These are phyloP conservation scores for Petrocephalus schoutedeni DNA, from an alignment of 2,797 vertebrate species.

Conservation along the genomic window DNA sequence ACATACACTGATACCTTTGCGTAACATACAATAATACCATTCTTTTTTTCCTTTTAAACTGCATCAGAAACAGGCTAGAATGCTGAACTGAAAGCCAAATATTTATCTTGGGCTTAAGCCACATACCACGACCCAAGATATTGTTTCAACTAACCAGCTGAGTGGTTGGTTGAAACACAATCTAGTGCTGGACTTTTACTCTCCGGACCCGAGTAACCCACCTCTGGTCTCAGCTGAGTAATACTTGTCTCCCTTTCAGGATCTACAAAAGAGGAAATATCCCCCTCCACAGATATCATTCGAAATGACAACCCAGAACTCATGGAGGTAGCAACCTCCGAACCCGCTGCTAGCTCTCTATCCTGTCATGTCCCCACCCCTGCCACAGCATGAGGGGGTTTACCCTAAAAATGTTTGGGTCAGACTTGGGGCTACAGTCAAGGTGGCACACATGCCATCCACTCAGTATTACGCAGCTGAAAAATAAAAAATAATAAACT, in stretches of 20 bases:
- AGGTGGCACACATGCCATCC: conserved; percentile 21
- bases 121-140: background rate
- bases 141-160: background rate
- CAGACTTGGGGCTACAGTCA: conserved; percentile 29
- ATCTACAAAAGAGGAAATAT: conserved; percentile 31
- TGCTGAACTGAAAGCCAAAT: background rate
- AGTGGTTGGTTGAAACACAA: background rate
- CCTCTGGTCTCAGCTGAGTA: background rate
- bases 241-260: conserved; percentile 34
- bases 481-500: background rate
- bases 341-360: conserved; percentile 43
- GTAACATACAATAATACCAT: background rate
- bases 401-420: conserved; percentile 22
- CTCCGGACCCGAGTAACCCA: background rate
- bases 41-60: background rate
- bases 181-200: background rate
- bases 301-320: conserved; percentile 32
- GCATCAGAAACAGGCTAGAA: background rate
- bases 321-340: conserved; percentile 50
- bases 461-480: conserved; percentile 22
- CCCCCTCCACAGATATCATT: conserved; percentile 8
- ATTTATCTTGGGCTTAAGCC: background rate
- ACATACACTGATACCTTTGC: background rate
- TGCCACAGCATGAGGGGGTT: conserved; percentile 47
- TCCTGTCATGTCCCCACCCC: conserved; percentile 45